Evolutionary conservation across 2,888 invertebrate genomes (phyloP), one percentile per base, ranked within the genome.

Genomic region (Caenorhabditis becei): DNA sequence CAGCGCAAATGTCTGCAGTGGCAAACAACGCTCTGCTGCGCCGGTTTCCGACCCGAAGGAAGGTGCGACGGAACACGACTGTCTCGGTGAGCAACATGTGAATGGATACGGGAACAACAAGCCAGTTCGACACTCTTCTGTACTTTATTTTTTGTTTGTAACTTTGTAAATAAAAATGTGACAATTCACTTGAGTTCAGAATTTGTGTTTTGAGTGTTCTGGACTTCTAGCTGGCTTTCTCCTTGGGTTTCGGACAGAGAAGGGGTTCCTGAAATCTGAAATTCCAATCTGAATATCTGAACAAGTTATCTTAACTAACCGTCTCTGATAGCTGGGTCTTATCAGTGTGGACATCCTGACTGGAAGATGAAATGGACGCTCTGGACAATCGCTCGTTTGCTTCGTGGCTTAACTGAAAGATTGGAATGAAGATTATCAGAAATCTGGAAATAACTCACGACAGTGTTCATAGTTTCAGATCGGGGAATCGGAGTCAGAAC

Each of bases 1-100:
- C 83, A 89, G 89, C 88, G n/a, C 89, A 88, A 86, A 88, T 90
- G 87, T 85, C 88, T 1, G 86, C 86, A 20, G 85, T 87, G 37
- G 89, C 89, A 11, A 90, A 90, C 67, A 88, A 90, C 65, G 86
- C 84, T 41, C 79, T 89, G n/a, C 83, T 90, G 58, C 81, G 86
- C 7, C 78, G 89, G 2, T 88, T 88, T 65, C 88, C 88, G 47
- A 87, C 89, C 1, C 54, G 87, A 63, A 65, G 88, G 41, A 81
- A 83, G 70, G 80, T 85, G 32, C 80, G 85, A 67, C 49, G 83
- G 54, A 71, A 77, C 37, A 81, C 75, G 7, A 69, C 74, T 2
- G 74, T 69, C 28, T 74, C 80, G 32, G 69, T 70, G 35, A 80
- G 63, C 69, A 62, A 80, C 44, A 61, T 44, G 18, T 56, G 47